Percentiles rank a stretch among this genome's conserved stretches.
Evolutionary conservation across 2,888 invertebrate species (phyloP).

Genomic region (Hirtodrosophila alboralis): DNA sequence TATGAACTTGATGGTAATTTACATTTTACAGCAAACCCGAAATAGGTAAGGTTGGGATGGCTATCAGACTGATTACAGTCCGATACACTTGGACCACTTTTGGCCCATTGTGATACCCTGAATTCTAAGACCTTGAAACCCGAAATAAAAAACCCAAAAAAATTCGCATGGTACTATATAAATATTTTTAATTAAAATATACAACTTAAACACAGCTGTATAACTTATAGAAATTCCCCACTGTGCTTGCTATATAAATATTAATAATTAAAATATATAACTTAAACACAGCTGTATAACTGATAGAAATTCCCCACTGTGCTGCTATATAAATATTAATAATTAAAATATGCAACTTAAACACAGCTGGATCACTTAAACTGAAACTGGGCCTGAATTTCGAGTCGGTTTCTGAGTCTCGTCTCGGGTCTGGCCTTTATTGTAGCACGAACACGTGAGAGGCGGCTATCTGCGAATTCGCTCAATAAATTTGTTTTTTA

Average conservation of each 20-base stretch:
- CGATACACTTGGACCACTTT: no score
- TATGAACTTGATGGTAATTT: conserved; percentile 30
- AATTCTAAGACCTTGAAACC: no score
- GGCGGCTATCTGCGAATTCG: conserved; percentile 49
- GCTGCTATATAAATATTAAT: conserved; percentile 56
- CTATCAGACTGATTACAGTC: no score
- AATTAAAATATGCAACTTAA: conserved; percentile 61
- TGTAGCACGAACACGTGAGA: conserved; percentile 45
- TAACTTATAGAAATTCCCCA: no score
- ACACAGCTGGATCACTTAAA: conserved; percentile 23
- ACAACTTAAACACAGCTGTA: conserved; percentile 38
- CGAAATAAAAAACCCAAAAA: no score
- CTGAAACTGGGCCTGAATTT: background rate
- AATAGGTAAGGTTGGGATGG: no score
- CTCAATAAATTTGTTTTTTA: conserved; percentile 69
- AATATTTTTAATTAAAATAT: conserved; percentile 69
- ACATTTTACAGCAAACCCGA: conserved; percentile 51
- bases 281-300: conserved; percentile 26
- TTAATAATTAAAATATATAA: conserved; percentile 67
- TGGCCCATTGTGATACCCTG: no score
- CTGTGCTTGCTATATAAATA: conserved; percentile 53
- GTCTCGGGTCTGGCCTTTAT: conserved; percentile 25
- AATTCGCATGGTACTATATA: conserved; percentile 42
- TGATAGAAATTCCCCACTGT: no score
- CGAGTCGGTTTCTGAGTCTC: background rate